These are phyloP conservation scores for Mercenaria mercenaria DNA, from an alignment of 1,140 invertebrate genomes.

Conservation along the genomic window DNA sequence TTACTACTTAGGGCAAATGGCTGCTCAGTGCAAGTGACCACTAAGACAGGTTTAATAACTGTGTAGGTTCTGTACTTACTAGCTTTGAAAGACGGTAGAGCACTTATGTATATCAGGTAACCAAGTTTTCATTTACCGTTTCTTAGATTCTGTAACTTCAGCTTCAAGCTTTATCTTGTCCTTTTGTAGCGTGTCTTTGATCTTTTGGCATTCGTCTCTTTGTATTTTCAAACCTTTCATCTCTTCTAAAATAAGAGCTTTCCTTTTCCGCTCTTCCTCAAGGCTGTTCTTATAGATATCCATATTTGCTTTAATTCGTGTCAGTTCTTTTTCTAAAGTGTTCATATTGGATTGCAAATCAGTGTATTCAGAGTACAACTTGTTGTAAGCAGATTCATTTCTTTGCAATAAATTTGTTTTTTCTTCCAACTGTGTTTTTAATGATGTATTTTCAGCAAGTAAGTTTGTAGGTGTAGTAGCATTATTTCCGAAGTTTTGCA, in stretches of 20 bases:
- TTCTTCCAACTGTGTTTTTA: too few species aligned
- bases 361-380: neutral
- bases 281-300: neutral
- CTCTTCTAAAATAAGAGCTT: neutral
- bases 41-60: too few species aligned
- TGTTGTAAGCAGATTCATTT: neutral
- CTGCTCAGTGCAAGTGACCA: too few species aligned
- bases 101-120: too few species aligned
- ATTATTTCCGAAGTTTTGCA: too few species aligned
- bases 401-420: neutral
- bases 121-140: too few species aligned
- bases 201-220: neutral
- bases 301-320: neutral
- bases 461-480: too few species aligned
- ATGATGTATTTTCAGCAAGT: too few species aligned
- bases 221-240: neutral
- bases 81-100: too few species aligned
- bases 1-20: too few species aligned
- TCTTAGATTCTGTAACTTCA: neutral
- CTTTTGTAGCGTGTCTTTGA: neutral
- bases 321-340: neutral
- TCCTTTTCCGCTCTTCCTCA: neutral
- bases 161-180: neutral
- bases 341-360: neutral
- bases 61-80: too few species aligned